Evolutionary conservation across 2,113 vertebrate genomes (phyloP).

Genomic region (Lota lota): DNA sequence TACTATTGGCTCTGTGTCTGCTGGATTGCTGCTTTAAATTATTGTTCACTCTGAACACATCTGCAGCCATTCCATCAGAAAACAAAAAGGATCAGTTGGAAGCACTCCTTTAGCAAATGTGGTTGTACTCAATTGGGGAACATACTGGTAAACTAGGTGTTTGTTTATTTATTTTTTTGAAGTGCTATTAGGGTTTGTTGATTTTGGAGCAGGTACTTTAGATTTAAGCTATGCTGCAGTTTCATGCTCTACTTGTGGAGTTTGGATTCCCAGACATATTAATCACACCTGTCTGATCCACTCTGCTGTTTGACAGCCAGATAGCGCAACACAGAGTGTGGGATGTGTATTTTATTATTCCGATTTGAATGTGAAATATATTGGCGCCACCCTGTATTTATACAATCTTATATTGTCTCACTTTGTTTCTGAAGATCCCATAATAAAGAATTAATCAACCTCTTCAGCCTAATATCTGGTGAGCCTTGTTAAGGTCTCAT

Average conservation of each 20-base stretch:
- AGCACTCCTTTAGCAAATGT: too few species aligned
- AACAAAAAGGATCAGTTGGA: not conserved
- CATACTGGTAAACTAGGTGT: not conserved
- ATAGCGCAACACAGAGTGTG: constrained; percentile 11
- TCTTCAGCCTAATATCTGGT: constrained; percentile 18
- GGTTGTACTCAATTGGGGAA: not conserved
- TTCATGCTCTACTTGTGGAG: constrained; percentile 13
- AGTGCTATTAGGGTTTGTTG: too few species aligned
- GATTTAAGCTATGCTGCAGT: not conserved
- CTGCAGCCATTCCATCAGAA: not conserved
- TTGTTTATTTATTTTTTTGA: not conserved
- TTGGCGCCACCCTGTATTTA: constrained; percentile 19
- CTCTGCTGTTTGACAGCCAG: not conserved
- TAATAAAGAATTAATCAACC: constrained; percentile 18
- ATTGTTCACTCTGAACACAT: not conserved
- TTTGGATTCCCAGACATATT: constrained; percentile 11
- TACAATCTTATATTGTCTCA: constrained; percentile 12
- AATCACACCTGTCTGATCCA: constrained; percentile 34
- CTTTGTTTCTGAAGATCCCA: constrained; percentile 21
- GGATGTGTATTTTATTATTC: not conserved
- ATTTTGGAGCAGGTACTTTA: not conserved
- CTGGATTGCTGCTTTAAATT: constrained; percentile 3
- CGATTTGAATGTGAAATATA: not conserved
- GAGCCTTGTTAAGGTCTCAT: constrained; percentile 17
- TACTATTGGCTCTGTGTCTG: constrained; percentile 53